Evolutionary conservation across 2,888 invertebrate genomes (phyloP), one percentile per base, ranked within the genome.

Genomic region (Lasius platythorax): DNA sequence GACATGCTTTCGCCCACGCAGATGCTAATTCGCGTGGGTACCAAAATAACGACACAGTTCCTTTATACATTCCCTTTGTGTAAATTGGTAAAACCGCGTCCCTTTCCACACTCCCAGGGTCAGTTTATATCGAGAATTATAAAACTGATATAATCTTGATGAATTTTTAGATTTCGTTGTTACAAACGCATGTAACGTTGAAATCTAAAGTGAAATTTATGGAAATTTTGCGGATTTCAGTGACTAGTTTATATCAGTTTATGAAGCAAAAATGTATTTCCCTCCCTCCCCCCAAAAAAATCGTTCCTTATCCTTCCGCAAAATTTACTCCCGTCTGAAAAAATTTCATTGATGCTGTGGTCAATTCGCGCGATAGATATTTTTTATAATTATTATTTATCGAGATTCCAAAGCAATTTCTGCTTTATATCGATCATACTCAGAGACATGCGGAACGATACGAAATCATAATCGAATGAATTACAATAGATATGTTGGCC

Each of bases 401-500:
- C 30, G 23, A 83, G 53, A 66, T 61, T 43, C 37, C 43, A n/a
- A 43, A 67, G n/a, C 46, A 50, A 37, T 23, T 61, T 81, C 79
- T 28, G 40, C 75, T 53, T 79, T 53, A 81, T 83, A 63, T 46
- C 79, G 66, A 78, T 72, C 56, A 83, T 12, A 67, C 66, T 73
- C 72, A 73, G 82, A 84, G 81, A 50, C 67, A 50, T 61, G 83
- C 73, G 66, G 58, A 83, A 43, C 74, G 66, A 58, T 73, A 82
- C 85, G 86, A 76, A 83, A 84, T 82, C 84, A 88, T 90, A 90
- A 90, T 86, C 87, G 86, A 87, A 84, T 86, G 70, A 92, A 91
- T 92, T 93, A 86, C 91, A 91, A 92, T 93, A 93, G 94, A 93
- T 92, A 85, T 89, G 91, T 93, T 92, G 92, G 92, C 92, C 93